A percentile compares a stretch with the other conserved stretches of the same genome.
Evolutionary conservation across 1,140 invertebrate species (phyloP).

Genomic region (Pararge aegeria): DNA sequence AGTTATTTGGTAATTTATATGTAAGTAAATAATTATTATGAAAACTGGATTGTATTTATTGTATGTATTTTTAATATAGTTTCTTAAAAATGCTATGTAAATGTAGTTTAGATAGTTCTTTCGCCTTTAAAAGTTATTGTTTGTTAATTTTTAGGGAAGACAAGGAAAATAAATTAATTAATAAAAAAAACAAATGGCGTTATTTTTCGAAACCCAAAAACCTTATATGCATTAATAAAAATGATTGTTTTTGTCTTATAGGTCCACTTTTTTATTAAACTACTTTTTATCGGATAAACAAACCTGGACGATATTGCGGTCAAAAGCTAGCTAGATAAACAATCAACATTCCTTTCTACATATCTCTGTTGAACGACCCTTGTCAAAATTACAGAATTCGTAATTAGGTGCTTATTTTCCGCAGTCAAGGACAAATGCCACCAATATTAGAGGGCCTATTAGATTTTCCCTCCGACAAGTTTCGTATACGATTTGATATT

Average conservation of each 20-base stretch:
- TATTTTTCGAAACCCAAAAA: conserved; percentile 2
- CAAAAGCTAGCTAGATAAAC: too few species aligned
- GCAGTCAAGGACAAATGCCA: neutral
- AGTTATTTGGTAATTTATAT: conserved; percentile 56
- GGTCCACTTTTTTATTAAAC: too few species aligned
- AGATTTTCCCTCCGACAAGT: neutral
- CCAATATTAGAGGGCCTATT: neutral
- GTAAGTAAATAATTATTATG: conserved; percentile 40
- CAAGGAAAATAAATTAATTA: conserved; percentile 66
- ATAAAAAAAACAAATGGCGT: conserved; percentile 20
- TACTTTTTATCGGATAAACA: too few species aligned
- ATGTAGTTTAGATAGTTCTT: conserved; percentile 44
- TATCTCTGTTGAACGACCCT: conserved; percentile 5
- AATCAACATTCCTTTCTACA: conserved; percentile 1
- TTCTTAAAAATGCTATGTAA: conserved; percentile 37
- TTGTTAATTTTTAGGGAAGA: conserved; percentile 65
- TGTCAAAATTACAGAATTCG: conserved; percentile 7
- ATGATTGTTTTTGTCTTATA: too few species aligned
- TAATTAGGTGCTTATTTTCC: conserved; percentile 7
- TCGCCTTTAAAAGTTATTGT: conserved; percentile 58
- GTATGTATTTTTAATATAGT: conserved; percentile 57
- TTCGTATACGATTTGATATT: neutral
- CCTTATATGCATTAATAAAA: conserved; percentile 7
- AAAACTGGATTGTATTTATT: conserved; percentile 65
- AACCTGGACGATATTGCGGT: too few species aligned